These are phyloP conservation scores for Piaya cayana DNA, from an alignment of 2,113 vertebrate genomes.

Conservation along the genomic window DNA sequence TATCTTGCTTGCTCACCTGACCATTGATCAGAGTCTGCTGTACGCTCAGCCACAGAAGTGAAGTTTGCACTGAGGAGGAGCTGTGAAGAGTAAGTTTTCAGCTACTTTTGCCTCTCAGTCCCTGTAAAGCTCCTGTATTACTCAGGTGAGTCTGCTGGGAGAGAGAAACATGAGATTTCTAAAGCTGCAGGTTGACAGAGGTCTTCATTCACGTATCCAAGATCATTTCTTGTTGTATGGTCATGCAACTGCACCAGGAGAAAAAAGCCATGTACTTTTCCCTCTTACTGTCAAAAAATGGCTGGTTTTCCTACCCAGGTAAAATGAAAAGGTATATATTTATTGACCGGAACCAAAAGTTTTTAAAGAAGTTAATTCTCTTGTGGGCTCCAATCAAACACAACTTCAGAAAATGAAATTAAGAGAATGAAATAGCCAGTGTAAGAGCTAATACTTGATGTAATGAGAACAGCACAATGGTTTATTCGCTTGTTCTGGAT, in stretches of 20 bases:
- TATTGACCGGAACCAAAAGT: neutral
- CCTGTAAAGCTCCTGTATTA: neutral
- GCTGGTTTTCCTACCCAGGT: neutral
- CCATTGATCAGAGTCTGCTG: neutral
- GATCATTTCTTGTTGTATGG: neutral
- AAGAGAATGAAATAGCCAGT: neutral
- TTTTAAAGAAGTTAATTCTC: neutral
- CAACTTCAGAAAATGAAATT: neutral
- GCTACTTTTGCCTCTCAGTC: neutral
- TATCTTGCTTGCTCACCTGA: neutral
- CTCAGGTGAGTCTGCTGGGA: constrained; percentile 36
- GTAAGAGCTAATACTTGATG: neutral
- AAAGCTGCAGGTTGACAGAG: neutral
- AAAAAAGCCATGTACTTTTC: neutral
- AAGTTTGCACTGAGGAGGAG: neutral
- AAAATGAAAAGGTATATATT: neutral
- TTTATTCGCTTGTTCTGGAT: neutral
- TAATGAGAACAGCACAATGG: neutral
- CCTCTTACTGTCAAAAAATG: neutral
- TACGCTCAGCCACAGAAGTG: rapidly evolving
- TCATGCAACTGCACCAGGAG: neutral
- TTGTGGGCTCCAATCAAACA: neutral
- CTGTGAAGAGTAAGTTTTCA: neutral
- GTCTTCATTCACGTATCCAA: neutral
- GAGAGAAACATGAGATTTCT: neutral